These are phyloP conservation scores for Rhadina sibilatrix DNA, from an alignment of 2,113 vertebrate genomes.

Conservation along the genomic window DNA sequence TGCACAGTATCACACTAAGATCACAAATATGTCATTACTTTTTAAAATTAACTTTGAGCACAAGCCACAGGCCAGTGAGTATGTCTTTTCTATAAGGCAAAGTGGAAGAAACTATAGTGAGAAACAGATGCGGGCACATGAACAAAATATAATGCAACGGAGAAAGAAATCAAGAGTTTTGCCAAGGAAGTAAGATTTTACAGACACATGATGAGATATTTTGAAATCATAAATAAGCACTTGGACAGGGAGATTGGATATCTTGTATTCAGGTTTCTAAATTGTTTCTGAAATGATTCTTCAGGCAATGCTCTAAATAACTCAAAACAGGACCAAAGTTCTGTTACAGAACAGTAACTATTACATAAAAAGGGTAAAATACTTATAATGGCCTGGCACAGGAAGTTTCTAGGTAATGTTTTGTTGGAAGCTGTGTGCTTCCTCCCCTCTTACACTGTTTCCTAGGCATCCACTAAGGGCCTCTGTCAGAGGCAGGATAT, in stretches of 20 bases:
- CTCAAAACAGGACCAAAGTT: neutral
- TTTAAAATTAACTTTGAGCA: neutral
- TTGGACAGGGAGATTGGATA: neutral
- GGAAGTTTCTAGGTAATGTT: constrained; percentile 41
- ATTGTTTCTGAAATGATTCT: constrained; percentile 3
- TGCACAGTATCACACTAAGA: neutral
- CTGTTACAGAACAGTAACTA: neutral
- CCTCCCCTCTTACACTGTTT: neutral
- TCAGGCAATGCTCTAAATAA: constrained; percentile 1
- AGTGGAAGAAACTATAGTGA: neutral
- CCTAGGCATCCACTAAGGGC: neutral
- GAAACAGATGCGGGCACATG: neutral
- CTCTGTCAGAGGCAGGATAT: constrained; percentile 18
- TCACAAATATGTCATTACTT: neutral
- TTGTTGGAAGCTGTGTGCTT: constrained; percentile 30
- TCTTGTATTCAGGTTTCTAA: neutral
- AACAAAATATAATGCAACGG: neutral
- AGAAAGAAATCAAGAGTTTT: neutral
- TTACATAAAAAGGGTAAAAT: neutral
- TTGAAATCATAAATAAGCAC: neutral
- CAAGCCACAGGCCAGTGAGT: neutral
- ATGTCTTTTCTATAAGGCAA: neutral
- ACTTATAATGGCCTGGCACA: neutral
- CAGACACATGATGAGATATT: neutral
- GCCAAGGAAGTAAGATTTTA: neutral